Evolutionary conservation across 2,888 invertebrate genomes (phyloP), one percentile per base, ranked within the genome.

Genomic region (Polydrusus tereticollis): DNA sequence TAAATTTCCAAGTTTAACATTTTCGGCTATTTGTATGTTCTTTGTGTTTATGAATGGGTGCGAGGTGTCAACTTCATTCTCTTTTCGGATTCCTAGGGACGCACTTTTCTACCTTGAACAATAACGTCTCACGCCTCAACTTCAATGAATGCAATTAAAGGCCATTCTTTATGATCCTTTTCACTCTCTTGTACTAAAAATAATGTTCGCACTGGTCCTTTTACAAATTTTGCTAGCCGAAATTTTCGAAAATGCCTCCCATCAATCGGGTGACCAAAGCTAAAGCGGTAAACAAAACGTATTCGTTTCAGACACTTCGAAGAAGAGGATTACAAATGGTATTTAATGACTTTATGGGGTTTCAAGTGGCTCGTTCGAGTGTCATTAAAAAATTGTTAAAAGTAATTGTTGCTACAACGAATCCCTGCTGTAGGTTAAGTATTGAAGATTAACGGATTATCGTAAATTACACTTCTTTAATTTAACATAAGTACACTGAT

Each of bases 111-210:
- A 68, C 47, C 66, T 58, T 23, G 18, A 64, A 78, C 77, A 80
- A 80, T 79, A 65, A 70, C 67, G 73, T 77, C 83, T 85, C 85
- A 85, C 85, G 85, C 85, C 84, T 82, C 82, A 81, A 70, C 77
- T 77, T 84, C 83, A 84, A 83, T 84, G 83, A 84, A 84, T 83
- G 83, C 85, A 85, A 85, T 85, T 85, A 85, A 80, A 80, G 73
- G 74, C 81, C 81, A 84, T 85, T 84, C 83, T 83, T 72, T 67
- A 65, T 45, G 36, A 36, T 66, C 41, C 62, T 74, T 72, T 72
- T 70, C 70, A 72, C 69, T 70, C 72, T 73, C 68, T 63, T 68
- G 47, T 68, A 23, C 58, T 69, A 59, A 73, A 60, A 72, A 45
- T 62, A 52, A 74, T 69, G 65, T 73, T 73, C 66, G 47, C 60